Conservation (phyloP, 2,113 vertebrate species). For the Larimichthys crocea region DNA sequence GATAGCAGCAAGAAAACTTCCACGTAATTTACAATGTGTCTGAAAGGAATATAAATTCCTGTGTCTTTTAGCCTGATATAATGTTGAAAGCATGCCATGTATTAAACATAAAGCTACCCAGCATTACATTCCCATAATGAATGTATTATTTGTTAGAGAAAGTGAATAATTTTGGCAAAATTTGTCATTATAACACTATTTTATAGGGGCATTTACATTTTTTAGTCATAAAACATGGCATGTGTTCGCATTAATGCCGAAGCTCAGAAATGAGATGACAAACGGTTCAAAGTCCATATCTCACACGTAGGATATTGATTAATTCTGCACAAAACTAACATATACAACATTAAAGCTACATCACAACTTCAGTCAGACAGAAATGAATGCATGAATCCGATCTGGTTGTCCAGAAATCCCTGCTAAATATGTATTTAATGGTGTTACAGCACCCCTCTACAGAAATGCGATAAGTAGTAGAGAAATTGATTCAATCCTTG, state of each 20-base stretch:
- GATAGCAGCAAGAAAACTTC: constrained; percentile 29
- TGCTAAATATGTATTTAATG: constrained; percentile 81
- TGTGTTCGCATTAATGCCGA: constrained; percentile 3
- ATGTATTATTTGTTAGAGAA: not conserved
- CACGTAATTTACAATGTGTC: constrained; percentile 42
- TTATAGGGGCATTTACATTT: not conserved
- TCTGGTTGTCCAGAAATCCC: constrained; percentile 55
- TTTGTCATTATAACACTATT: not conserved
- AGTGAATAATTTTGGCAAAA: constrained; percentile 5
- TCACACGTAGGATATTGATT: constrained; percentile 62
- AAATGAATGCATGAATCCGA: constrained; percentile 79
- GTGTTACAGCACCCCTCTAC: constrained; percentile 65
- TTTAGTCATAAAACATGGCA: not conserved
- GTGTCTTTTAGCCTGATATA: not conserved
- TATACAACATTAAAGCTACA: constrained; percentile 65
- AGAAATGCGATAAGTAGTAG: constrained; percentile 40
- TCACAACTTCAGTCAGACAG: constrained; percentile 68
- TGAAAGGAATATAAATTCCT: not conserved
- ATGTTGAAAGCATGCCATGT: not conserved
- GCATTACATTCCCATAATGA: not conserved
- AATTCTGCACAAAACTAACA: constrained; percentile 67
- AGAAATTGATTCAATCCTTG: constrained; percentile 65
- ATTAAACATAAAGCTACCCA: not conserved
- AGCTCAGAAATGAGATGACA: constrained; percentile 8
- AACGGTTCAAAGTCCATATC: constrained; percentile 5